Evolutionary conservation across 2,113 vertebrate genomes (phyloP).

Genomic region (Albula glossodonta): DNA sequence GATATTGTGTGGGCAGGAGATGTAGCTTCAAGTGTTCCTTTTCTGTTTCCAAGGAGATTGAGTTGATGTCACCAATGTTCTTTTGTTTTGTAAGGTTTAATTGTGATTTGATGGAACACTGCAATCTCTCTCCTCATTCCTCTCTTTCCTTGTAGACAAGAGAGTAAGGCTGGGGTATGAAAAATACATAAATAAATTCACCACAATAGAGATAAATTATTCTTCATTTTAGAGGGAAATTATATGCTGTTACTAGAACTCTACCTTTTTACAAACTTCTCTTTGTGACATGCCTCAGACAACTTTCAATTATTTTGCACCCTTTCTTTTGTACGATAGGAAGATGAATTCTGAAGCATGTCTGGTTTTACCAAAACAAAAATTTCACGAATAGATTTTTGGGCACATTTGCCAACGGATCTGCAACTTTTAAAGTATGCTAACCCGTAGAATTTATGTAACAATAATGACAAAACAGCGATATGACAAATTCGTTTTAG

Average conservation of each 20-base stretch:
- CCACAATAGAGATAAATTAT: background rate
- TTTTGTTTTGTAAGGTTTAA: background rate
- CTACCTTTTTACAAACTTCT: background rate
- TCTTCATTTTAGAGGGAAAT: background rate
- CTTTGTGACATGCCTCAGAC: background rate
- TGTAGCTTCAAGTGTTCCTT: background rate
- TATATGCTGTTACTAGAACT: background rate
- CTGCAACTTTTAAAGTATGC: no score
- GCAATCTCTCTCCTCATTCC: background rate
- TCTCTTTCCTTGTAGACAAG: conserved; percentile 7
- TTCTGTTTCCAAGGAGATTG: background rate
- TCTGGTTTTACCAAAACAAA: background rate
- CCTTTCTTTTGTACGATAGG: background rate
- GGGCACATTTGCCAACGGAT: background rate
- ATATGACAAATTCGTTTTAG: no score
- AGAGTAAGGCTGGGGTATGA: conserved; percentile 2
- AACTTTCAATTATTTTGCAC: background rate
- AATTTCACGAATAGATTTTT: background rate
- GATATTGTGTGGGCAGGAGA: background rate
- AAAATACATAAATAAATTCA: background rate
- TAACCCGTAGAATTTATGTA: no score
- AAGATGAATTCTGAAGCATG: background rate
- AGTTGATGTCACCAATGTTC: background rate
- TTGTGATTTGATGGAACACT: background rate
- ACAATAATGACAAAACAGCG: no score